Evolutionary conservation across 2,888 invertebrate species (phyloP).

Genomic region (Pimpla rufipes): DNA sequence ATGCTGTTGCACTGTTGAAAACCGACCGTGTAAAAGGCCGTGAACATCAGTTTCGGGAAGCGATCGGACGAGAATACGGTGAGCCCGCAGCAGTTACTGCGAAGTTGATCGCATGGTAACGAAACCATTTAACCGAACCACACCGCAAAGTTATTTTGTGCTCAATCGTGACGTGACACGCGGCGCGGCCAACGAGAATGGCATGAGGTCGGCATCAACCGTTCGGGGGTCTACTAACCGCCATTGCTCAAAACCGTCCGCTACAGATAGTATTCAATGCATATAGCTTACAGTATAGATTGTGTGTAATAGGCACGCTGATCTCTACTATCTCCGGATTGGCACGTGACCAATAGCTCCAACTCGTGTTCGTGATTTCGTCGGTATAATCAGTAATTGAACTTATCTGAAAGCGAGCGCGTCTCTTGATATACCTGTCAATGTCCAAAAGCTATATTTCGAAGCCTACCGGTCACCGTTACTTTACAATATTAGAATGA

Average conservation of each 20-base stretch:
- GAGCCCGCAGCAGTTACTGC: constrained; percentile 46
- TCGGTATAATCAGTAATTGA: no score
- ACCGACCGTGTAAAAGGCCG: background rate
- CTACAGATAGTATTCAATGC: constrained; percentile 1
- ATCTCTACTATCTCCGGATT: background rate
- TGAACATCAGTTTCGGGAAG: constrained; percentile 25
- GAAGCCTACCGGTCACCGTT: background rate
- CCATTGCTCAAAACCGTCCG: constrained; percentile 10
- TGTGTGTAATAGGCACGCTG: no score
- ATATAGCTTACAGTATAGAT: background rate
- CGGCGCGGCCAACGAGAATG: constrained; percentile 21
- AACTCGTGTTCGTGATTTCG: no score
- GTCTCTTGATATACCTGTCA: background rate
- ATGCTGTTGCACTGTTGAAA: background rate
- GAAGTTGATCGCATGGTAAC: constrained; percentile 52
- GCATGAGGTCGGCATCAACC: constrained; percentile 27
- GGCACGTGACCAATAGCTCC: background rate
- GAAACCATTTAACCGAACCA: constrained; percentile 55
- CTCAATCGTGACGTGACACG: constrained; percentile 47
- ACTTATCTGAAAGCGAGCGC: no score
- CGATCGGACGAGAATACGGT: background rate
- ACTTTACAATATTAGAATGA: no score
- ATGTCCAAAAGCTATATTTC: constrained; percentile 26
- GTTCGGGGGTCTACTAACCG: constrained; percentile 22
- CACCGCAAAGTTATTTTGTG: constrained; percentile 60